phyloP scores from a whole-genome alignment of 2,888 invertebrate genomes.

The Digitonthophagus gazella region DNA sequence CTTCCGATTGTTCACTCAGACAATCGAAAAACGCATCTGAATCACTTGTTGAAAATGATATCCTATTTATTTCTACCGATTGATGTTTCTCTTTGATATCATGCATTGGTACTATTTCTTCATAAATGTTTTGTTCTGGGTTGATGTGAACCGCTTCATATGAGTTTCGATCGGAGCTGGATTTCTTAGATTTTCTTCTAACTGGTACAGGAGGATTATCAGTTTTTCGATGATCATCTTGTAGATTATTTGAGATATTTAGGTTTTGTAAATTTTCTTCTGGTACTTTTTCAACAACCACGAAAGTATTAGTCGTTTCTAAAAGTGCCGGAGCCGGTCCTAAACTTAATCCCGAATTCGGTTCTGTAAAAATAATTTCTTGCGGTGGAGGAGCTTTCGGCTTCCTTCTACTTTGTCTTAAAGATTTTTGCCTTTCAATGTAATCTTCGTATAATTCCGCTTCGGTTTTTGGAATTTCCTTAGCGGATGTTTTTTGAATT shows the following conservation, averaged over 20 bases:
- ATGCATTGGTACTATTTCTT: not conserved
- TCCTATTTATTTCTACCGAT: not conserved
- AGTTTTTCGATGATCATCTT: too few relatives aligned
- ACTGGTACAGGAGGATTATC: not conserved
- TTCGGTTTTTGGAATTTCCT: conserved; percentile 20
- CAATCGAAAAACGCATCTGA: not conserved
- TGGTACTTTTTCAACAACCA: conserved; percentile 9
- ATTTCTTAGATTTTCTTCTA: not conserved
- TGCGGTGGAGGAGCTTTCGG: not conserved
- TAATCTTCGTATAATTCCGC: conserved; percentile 24
- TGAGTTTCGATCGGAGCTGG: too few relatives aligned
- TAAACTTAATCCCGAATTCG: conserved; percentile 7
- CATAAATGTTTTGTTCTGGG: too few relatives aligned
- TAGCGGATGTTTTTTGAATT: conserved; percentile 11
- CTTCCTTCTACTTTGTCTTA: conserved; percentile 19
- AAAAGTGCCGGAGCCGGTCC: conserved; percentile 18
- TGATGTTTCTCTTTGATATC: not conserved
- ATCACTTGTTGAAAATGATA: not conserved
- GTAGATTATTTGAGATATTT: too few relatives aligned
- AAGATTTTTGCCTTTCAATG: conserved; percentile 18
- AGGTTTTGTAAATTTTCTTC: not conserved
- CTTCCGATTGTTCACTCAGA: not conserved
- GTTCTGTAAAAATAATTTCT: conserved; percentile 21
- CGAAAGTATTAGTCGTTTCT: conserved; percentile 18
- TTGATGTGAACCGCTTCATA: too few relatives aligned